A percentile compares a stretch with the other conserved stretches of the same genome.
These are phyloP conservation scores for Drosophila mayri DNA, from an alignment of 1,140 invertebrate species.

Conservation along the genomic window DNA sequence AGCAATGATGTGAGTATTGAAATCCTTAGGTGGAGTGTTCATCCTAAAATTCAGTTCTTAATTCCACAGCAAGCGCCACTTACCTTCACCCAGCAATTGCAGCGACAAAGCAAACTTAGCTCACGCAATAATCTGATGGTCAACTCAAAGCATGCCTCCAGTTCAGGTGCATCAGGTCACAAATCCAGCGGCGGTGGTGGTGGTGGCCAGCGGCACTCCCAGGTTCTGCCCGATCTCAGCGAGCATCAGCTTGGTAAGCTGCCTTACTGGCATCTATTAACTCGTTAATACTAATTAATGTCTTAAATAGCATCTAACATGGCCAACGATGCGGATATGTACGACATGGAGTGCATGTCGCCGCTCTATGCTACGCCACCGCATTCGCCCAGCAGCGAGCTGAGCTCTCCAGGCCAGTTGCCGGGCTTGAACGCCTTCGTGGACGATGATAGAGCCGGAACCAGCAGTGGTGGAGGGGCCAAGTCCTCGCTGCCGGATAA, in stretches of 20 bases:
- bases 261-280: background rate
- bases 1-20: conserved; percentile 81
- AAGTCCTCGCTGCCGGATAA: conserved; percentile 86
- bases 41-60: background rate
- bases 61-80: conserved; percentile 85
- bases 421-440: conserved; percentile 85
- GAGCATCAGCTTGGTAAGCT: conserved; percentile 81
- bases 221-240: conserved; percentile 82
- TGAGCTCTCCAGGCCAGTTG: conserved; percentile 86
- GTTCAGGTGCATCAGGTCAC: conserved; percentile 58
- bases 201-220: conserved; percentile 86
- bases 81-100: conserved; percentile 92
- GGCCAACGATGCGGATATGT: conserved; percentile 83
- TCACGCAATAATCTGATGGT: conserved; percentile 83
- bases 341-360: conserved; percentile 85
- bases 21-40: too few relatives aligned
- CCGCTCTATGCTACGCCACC: conserved; percentile 94
- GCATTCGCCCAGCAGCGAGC: conserved; percentile 92
- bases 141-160: conserved; percentile 85
- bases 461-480: conserved; percentile 47
- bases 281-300: background rate
- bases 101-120: conserved; percentile 85
- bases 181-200: conserved; percentile 45
- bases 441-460: conserved; percentile 85
- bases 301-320: conserved; percentile 63